A percentile compares a stretch with the other conserved stretches of the same genome.
phyloP scores from a whole-genome alignment of 2,888 invertebrate species.

The Trachelus tabidus region DNA sequence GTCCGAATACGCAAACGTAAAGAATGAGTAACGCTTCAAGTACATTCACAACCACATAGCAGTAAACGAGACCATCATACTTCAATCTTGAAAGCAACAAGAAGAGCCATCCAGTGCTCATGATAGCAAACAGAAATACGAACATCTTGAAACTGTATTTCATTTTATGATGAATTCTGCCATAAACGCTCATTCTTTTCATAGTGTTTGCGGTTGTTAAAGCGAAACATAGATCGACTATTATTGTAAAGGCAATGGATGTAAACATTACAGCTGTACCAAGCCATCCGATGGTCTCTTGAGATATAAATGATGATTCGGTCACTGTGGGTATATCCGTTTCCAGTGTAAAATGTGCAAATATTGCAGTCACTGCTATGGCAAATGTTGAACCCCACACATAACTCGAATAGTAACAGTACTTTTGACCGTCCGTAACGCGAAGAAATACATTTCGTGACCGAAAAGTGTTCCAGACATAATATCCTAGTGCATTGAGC shows the following conservation, averaged over 20 bases:
- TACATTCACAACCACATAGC: slow-evolving; percentile 81
- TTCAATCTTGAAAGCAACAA: slow-evolving; percentile 81
- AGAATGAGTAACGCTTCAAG: slow-evolving; percentile 80
- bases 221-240: slow-evolving; percentile 84
- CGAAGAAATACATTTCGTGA: slow-evolving; percentile 86
- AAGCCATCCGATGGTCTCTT: slow-evolving; percentile 84
- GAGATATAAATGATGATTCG: slow-evolving; percentile 67
- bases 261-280: slow-evolving; percentile 87
- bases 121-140: slow-evolving; percentile 77
- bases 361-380: slow-evolving; percentile 80
- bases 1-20: slow-evolving; percentile 82
- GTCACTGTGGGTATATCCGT: slow-evolving; percentile 69
- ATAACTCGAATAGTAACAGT: slow-evolving; percentile 86
- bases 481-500: slow-evolving; percentile 87
- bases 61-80: slow-evolving; percentile 78
- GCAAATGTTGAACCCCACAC: slow-evolving; percentile 81
- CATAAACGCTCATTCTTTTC: slow-evolving; percentile 84
- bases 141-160: slow-evolving; percentile 88
- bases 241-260: slow-evolving; percentile 82
- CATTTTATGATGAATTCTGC: slow-evolving; percentile 87
- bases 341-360: slow-evolving; percentile 84
- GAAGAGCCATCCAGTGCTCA: slow-evolving; percentile 83
- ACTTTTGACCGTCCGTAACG: slow-evolving; percentile 87
- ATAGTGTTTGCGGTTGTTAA: slow-evolving; percentile 83
- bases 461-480: slow-evolving; percentile 89